Conservation (phyloP, 1,140 invertebrate genomes). For the Drosophila azteca region DNA sequence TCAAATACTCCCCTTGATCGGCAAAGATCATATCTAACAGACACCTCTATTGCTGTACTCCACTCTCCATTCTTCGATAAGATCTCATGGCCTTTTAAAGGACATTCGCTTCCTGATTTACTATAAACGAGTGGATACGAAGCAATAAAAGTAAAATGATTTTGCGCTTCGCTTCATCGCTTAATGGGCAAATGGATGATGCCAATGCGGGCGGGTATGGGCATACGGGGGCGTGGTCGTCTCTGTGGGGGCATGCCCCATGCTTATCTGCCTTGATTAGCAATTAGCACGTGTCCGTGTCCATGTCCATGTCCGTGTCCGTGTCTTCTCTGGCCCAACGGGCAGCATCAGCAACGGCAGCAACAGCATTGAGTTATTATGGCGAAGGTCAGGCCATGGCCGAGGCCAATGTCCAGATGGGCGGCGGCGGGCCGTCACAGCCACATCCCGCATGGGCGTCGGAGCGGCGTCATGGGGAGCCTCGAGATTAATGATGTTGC, state of each 20-base stretch:
- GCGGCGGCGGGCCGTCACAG: slow-evolving; percentile 8
- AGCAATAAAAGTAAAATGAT: slow-evolving; percentile 66
- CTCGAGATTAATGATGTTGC: slow-evolving; percentile 70
- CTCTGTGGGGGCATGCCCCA: slow-evolving; percentile 9
- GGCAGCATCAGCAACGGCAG: slow-evolving; percentile 9
- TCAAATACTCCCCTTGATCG: too few species aligned
- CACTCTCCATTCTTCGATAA: too few species aligned
- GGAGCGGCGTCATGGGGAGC: too few species aligned
- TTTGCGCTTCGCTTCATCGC: slow-evolving; percentile 57
- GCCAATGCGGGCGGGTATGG: neutral
- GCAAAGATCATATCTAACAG: too few species aligned
- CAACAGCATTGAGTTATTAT: slow-evolving; percentile 71
- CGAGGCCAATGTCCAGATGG: slow-evolving; percentile 27
- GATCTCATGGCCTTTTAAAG: too few species aligned
- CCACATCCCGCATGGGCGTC: slow-evolving; percentile 58
- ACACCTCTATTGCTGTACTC: too few species aligned
- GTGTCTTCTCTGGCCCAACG: slow-evolving; percentile 41
- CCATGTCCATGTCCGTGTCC: slow-evolving; percentile 15
- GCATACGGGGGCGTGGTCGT: slow-evolving; percentile 5
- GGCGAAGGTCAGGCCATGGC: slow-evolving; percentile 61
- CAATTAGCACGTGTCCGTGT: slow-evolving; percentile 67
- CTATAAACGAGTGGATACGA: slow-evolving; percentile 2
- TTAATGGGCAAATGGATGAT: slow-evolving; percentile 51
- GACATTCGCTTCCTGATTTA: too few species aligned
- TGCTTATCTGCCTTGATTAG: slow-evolving; percentile 69